Conservation (phyloP, 2,888 invertebrate genomes). For the Volucella inanis region DNA sequence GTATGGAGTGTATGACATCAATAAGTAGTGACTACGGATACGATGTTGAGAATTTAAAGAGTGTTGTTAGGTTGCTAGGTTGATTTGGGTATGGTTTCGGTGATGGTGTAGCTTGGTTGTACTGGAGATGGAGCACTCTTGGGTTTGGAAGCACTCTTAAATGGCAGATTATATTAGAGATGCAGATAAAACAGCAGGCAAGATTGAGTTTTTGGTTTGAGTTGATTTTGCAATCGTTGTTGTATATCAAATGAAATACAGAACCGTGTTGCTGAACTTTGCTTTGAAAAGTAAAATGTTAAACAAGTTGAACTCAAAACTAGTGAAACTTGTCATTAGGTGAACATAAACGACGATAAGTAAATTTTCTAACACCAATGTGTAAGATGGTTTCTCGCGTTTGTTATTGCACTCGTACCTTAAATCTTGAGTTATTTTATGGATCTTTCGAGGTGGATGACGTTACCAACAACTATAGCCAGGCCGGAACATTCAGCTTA, state of each 20-base stretch:
- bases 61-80: too few species aligned
- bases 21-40: neutral
- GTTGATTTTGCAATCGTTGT: neutral
- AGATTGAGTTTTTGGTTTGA: neutral
- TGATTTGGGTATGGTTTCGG: too few species aligned
- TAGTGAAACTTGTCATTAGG: slow-evolving; percentile 68
- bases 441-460: neutral
- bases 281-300: slow-evolving; percentile 53
- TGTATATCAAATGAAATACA: neutral
- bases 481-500: neutral
- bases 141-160: slow-evolving; percentile 48
- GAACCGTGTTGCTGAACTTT: slow-evolving; percentile 70
- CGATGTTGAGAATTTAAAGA: too few species aligned
- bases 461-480: slow-evolving; percentile 1
- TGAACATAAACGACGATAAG: slow-evolving; percentile 56
- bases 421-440: slow-evolving; percentile 50
- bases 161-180: slow-evolving; percentile 64
- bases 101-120: too few species aligned
- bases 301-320: slow-evolving; percentile 73
- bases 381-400: slow-evolving; percentile 36
- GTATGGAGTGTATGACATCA: slow-evolving; percentile 10
- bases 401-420: neutral
- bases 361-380: neutral
- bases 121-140: too few species aligned
- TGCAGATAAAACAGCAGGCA: slow-evolving; percentile 54